Conservation (phyloP, 37 sponge, comb jelly and placozoan species). For the Cladorhizidae sp. region DNA sequence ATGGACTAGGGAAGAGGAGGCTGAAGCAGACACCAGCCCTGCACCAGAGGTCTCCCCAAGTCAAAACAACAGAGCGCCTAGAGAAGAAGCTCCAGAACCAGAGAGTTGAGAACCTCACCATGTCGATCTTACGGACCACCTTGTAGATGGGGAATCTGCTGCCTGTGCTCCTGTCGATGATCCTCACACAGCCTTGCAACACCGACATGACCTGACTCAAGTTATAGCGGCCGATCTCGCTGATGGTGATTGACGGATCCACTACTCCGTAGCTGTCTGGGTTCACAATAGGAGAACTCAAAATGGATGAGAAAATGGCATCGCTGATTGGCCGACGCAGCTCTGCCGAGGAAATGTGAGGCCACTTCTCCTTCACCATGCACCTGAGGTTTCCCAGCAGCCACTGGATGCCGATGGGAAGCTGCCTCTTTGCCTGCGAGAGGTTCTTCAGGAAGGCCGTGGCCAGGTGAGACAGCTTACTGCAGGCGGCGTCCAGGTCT, state of each 20-base stretch:
- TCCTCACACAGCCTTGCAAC: constrained; percentile 61
- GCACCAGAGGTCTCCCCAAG: background rate
- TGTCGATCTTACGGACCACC: constrained; percentile 39
- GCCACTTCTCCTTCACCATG: constrained; percentile 48
- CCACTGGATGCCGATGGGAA: constrained; percentile 56
- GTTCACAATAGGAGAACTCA: constrained; percentile 64
- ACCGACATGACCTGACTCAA: constrained; percentile 37
- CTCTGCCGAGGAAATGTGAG: constrained; percentile 12
- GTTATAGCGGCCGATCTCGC: constrained; percentile 48
- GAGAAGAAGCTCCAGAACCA: background rate
- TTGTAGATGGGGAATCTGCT: constrained; percentile 40
- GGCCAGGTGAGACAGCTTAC: constrained; percentile 16
- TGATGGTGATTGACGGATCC: constrained; percentile 8
- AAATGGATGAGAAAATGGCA: constrained; percentile 43
- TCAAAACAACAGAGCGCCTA: background rate
- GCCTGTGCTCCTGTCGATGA: constrained; percentile 15
- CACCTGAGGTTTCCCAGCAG: constrained; percentile 28
- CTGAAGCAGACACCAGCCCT: too few species aligned
- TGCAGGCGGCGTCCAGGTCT: constrained; percentile 32
- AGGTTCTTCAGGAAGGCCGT: constrained; percentile 25
- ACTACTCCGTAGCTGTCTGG: constrained; percentile 67
- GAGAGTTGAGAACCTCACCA: constrained; percentile 33
- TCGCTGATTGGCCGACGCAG: constrained; percentile 39
- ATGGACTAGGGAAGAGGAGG: too few species aligned
- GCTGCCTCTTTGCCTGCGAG: background rate